Evolutionary conservation across 2,888 invertebrate genomes (phyloP), one percentile per base, ranked within the genome.

Genomic region (Rhodophaea formosa): DNA sequence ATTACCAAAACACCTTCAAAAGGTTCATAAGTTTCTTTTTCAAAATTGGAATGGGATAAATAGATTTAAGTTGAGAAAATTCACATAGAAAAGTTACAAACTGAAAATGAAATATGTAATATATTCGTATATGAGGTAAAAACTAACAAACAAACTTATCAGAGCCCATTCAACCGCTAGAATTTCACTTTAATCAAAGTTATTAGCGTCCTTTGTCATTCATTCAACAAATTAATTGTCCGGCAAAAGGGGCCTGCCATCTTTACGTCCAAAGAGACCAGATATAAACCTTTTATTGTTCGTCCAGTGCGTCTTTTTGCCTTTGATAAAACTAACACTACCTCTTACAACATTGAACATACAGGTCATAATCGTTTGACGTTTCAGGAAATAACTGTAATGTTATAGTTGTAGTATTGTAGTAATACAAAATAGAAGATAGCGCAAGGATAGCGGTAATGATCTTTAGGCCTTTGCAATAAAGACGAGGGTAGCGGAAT

Each of bases 191-290:
- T 53, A 53, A 57, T 62, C 53, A 54, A 49, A 43, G 35, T 46
- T 54, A 56, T 57, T 51, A 52, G 35, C 45, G 12, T 23, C 16
- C 23, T 49, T 49, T 49, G 45, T 56, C 49, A 56, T 61, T 60
- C 59, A 61, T 63, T 63, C 58, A 61, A 59, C 62, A 59, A 61
- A 63, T 63, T 63, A 61, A 61, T 61, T 55, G 61, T 52, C 57
- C 55, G 58, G 56, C 52, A 42, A 60, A 62, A 59, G 43, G 55
- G 46, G 51, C 55, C 57, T 35, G 23, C 53, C 54, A 54, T 54
- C 54, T 53, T 53, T 54, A 54, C 44, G 54, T 12, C 43, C 42
- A n/a, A n/a, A 44, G 29, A 23, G 43, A 14, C 14, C 45, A 42
- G 14, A 51, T 54, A 45, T 54, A 54, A 54, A 54, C 45, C 44